Conservation (phyloP, 2,797 vertebrate genomes). For the Australoheros facetus region DNA sequence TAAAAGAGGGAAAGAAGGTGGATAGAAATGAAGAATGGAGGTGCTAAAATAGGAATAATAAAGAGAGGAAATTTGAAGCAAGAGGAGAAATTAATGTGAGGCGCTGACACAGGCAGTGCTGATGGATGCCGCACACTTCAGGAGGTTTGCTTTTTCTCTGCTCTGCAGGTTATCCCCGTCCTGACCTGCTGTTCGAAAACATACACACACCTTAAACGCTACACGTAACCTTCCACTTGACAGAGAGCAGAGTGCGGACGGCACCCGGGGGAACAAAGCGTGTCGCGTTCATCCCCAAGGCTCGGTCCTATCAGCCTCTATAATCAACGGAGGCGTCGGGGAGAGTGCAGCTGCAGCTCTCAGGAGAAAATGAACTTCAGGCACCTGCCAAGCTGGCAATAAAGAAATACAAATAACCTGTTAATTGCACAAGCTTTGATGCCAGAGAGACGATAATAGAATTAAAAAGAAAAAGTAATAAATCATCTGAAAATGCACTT, state of each 20-base stretch:
- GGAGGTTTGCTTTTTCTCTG: background rate
- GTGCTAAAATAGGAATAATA: background rate
- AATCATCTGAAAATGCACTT: constrained; percentile 13
- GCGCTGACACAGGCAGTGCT: constrained; percentile 23
- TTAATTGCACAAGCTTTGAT: constrained; percentile 57
- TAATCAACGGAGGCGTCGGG: constrained; percentile 61
- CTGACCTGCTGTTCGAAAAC: constrained; percentile 24
- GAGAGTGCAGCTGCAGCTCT: constrained; percentile 38
- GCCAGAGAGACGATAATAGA: constrained; percentile 10
- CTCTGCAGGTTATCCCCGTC: background rate
- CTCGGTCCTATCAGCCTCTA: constrained; percentile 49
- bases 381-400: constrained; percentile 47
- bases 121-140: constrained; percentile 1
- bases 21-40: background rate
- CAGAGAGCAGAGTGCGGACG: constrained; percentile 11
- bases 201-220: background rate
- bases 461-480: constrained; percentile 34
- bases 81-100: background rate
- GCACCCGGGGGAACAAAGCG: constrained; percentile 27
- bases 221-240: constrained; percentile 31
- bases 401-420: constrained; percentile 60
- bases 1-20: constrained; percentile 2
- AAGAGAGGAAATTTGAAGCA: background rate
- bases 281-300: constrained; percentile 47
- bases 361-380: constrained; percentile 58